Base-by-base conservation (phyloP, 2,888 invertebrate genomes). In the Lissocephala sabroskyi region DNA sequence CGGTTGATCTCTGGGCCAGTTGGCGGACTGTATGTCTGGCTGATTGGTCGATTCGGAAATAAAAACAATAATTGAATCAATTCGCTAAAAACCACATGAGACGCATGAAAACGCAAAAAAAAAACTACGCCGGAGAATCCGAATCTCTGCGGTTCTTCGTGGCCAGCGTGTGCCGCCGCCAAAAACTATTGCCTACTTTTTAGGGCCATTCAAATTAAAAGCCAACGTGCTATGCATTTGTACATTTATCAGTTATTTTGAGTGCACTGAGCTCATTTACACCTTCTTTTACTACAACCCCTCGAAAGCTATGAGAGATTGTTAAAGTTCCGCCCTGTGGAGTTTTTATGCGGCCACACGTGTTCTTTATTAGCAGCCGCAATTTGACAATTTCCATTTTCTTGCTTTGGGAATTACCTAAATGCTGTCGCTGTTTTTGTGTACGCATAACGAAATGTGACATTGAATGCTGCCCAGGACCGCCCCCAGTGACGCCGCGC, bases 51-150 rank as follows among this genome's bases (percentile, higher is more conserved):
- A 40, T n/a, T n/a, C n/a, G n/a, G n/a, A n/a, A n/a, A n/a, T n/a
- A n/a, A 41, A 50, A 49, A 59, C 71, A 64, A 75, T 79, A 79
- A 78, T 71, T 64, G 74, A 79, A 71, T 78, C 78, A 78, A 78
- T 78, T 79, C 79, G 78, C 66, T 66, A 62, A 65, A 63, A 73
- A 65, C 68, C 78, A 71, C 78, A 71, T 62, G 74, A 77, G 75
- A 79, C 62, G 62, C 70, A 62, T 56, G 71, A 59, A 68, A 61
- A 70, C 70, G 23, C 59, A 66, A 53, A 63, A 68, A 70, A 68
- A 70, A 67, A 68, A 73, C 63, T 41, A 16, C 9, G 40, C 11
- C n/a, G 13, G 11, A 7, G 14, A 13, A 13, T 33, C 14, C 13
- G 18, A 18, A 4, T 33, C n/a, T n/a, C n/a, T n/a, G n/a, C n/a